Percentiles rank a stretch among this genome's conserved stretches.
These are phyloP conservation scores for Acleris literana DNA, from an alignment of 2,888 invertebrate genomes.

Conservation along the genomic window DNA sequence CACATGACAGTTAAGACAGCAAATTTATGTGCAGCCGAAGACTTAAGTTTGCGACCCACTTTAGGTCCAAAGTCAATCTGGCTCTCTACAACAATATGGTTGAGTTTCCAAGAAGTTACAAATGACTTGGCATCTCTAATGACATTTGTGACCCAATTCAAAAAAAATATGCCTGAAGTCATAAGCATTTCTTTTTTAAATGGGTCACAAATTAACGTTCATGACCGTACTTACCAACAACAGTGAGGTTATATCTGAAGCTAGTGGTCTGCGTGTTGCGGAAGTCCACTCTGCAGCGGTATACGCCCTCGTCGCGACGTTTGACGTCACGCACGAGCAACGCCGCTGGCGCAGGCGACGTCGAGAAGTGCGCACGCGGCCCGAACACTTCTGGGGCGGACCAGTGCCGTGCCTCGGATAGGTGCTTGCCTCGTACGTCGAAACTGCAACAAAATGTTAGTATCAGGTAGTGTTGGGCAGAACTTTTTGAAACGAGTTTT, in stretches of 20 bases:
- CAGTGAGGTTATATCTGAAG: constrained; percentile 94
- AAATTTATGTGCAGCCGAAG: not conserved
- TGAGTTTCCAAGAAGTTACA: no score
- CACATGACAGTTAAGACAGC: no score
- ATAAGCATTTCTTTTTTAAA: no score
- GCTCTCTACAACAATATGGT: no score
- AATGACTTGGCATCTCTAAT: no score
- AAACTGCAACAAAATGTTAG: constrained; percentile 88
- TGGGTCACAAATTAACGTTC: no score
- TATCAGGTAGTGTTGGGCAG: no score
- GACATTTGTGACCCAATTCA: no score
- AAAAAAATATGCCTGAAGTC: no score
- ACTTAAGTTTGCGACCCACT: no score
- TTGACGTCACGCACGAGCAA: constrained; percentile 90
- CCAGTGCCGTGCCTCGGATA: constrained; percentile 91
- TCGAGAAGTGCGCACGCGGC: constrained; percentile 92
- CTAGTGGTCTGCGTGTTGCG: constrained; percentile 94
- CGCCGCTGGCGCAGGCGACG: constrained; percentile 90
- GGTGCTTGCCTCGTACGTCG: constrained; percentile 92
- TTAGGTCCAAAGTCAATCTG: no score
- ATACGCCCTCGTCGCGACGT: constrained; percentile 94
- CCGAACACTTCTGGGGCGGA: constrained; percentile 94
- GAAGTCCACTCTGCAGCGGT: constrained; percentile 95
- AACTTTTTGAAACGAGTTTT: no score
- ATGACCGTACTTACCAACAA: constrained; percentile 88